Evolutionary conservation across 2,888 invertebrate genomes (phyloP), one percentile per base, ranked within the genome.

Genomic region (Synanthedon andrenaeformis): DNA sequence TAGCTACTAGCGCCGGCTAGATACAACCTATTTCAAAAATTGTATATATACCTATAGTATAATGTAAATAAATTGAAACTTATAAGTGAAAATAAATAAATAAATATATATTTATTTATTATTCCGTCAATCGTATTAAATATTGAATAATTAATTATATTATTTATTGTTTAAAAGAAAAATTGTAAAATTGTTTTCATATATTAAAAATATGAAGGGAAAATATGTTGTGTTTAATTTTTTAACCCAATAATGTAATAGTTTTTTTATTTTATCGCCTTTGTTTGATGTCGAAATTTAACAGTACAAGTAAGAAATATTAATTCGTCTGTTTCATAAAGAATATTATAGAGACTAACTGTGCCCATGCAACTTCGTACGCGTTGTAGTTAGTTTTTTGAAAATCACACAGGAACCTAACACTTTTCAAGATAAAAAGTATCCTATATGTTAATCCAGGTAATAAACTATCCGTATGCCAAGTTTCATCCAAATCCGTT

Each of bases 161-260:
- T 80, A 80, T 82, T 76, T 82, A 84, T 84, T 79, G 78, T 82
- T 85, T 82, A 71, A 80, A 81, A 76, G 65, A 65, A 75, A 77
- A 65, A 81, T 78, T 83, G 79, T 83, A 81, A 82, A 78, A 77
- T 78, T 80, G 81, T 86, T 85, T 86, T 86, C 80, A 81, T 82
- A 82, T 82, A 70, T 75, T 77, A 82, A 84, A 78, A 75, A 70
- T 66, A 63, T 73, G 67, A 58, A 53, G 35, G 52, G 61, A 74
- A 72, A 65, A 55, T 56, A 55, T 57, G 51, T 10, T 41, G 45
- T 42, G 49, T 57, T 61, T 58, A 55, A 51, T 58, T 66, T 35
- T 28, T 35, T 35, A 10, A 35, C 35, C 8, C 35, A 8, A n/a
- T n/a, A 10, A 35, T 35, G 2, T 10, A 35, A 35, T 0, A 35